Conservation (phyloP, 2,797 vertebrate species). For the Avahi laniger region DNA sequence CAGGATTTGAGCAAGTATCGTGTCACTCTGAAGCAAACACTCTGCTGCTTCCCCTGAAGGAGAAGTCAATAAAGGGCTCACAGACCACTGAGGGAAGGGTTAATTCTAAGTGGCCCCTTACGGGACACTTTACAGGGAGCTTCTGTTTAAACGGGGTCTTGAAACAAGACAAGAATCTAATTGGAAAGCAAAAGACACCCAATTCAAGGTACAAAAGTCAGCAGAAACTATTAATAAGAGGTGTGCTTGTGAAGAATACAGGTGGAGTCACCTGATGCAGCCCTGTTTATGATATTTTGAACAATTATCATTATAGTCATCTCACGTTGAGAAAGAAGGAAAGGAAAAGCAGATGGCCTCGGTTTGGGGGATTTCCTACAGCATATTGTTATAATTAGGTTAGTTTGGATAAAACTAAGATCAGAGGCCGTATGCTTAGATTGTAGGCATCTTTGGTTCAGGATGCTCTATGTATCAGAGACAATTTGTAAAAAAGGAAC, state of each 20-base stretch:
- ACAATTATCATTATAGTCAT: background rate
- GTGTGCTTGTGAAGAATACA: background rate
- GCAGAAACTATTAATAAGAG: background rate
- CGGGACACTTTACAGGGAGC: background rate
- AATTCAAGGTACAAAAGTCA: background rate
- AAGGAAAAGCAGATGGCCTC: background rate
- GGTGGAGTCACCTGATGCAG: background rate
- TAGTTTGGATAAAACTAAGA: background rate
- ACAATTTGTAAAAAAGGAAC: background rate
- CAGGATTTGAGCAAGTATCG: background rate
- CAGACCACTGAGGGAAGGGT: background rate
- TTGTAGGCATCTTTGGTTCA: background rate
- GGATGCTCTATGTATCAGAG: background rate
- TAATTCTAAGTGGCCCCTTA: background rate
- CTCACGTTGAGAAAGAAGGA: background rate
- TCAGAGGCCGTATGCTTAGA: background rate
- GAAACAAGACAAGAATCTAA: background rate
- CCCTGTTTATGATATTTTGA: background rate
- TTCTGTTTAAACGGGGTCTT: background rate
- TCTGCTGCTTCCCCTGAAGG: background rate
- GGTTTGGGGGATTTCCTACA: background rate
- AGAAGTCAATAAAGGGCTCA: background rate
- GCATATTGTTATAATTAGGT: background rate
- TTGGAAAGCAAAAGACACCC: background rate
- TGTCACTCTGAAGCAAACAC: background rate